A percentile compares a stretch with the other conserved stretches of the same genome.
Evolutionary conservation across 2,113 vertebrate genomes (phyloP).

Genomic region (Paedocypris sp.): DNA sequence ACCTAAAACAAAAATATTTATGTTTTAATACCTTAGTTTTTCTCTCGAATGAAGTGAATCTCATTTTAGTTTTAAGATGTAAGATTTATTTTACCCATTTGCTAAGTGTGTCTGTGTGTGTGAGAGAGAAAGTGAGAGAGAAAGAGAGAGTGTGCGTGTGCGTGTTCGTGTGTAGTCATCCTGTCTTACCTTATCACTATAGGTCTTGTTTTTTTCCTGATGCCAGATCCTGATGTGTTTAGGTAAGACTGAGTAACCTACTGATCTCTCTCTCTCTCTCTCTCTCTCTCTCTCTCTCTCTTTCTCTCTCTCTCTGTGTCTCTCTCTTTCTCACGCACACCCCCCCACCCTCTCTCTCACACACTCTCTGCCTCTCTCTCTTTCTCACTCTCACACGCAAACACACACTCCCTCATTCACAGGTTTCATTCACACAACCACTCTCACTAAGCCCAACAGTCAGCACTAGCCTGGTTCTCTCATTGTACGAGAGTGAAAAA

Average conservation of each 20-base stretch:
- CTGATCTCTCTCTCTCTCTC: constrained; percentile 1
- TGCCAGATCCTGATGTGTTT: constrained; percentile 23
- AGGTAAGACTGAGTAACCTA: constrained; percentile 41
- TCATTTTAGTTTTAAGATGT: too few relatives aligned
- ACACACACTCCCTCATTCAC: constrained; percentile 17
- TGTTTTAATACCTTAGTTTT: too few relatives aligned
- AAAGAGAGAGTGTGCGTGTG: too few relatives aligned
- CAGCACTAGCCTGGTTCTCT: constrained; percentile 49
- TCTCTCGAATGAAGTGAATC: too few relatives aligned
- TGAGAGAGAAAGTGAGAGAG: too few relatives aligned
- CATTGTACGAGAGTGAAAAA: constrained; percentile 43
- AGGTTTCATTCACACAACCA: constrained; percentile 20
- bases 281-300: neutral
- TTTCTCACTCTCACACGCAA: neutral
- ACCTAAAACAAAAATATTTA: too few relatives aligned
- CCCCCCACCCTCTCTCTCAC: neutral
- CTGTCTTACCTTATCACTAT: constrained; percentile 49
- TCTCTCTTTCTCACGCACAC: neutral
- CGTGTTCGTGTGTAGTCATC: neutral
- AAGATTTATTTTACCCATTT: too few relatives aligned
- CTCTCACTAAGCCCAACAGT: constrained; percentile 42
- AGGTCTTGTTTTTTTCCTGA: constrained; percentile 22
- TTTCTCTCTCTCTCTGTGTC: neutral
- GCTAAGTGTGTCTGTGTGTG: too few relatives aligned
- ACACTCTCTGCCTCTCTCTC: neutral